Conservation (phyloP, 2,888 invertebrate genomes). For the Eristalis intricaria region DNA sequence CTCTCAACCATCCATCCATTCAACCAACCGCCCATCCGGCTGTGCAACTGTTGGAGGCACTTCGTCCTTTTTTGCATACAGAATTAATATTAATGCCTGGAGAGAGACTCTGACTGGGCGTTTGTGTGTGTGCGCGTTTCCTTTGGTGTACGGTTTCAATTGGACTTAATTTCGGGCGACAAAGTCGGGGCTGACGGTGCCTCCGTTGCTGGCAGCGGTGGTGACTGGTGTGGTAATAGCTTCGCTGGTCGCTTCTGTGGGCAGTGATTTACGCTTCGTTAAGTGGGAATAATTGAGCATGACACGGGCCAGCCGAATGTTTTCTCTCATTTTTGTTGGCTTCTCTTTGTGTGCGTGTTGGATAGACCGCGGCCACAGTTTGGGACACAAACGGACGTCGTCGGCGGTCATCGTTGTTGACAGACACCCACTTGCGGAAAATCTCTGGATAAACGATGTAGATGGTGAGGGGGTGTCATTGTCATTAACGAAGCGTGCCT, state of each 20-base stretch:
- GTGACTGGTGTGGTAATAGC: constrained; percentile 42
- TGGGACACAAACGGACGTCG: constrained; percentile 43
- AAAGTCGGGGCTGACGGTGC: constrained; percentile 15
- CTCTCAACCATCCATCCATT: background rate
- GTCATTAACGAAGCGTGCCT: constrained; percentile 36
- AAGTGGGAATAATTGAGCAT: constrained; percentile 71
- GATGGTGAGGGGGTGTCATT: background rate
- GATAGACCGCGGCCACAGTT: constrained; percentile 15
- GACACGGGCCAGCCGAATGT: constrained; percentile 60
- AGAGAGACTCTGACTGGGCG: background rate
- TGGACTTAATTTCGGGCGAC: constrained; percentile 54
- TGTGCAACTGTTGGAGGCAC: background rate
- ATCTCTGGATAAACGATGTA: background rate
- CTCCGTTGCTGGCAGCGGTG: constrained; percentile 8
- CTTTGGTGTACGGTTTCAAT: constrained; percentile 53
- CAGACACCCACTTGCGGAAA: constrained; percentile 38
- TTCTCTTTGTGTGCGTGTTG: constrained; percentile 4
- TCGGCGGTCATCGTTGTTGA: constrained; percentile 13
- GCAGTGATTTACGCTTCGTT: constrained; percentile 64
- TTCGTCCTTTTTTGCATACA: constrained; percentile 53
- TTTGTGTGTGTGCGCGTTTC: constrained; percentile 16
- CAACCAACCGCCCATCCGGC: background rate
- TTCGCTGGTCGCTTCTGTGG: constrained; percentile 45
- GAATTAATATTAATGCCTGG: constrained; percentile 59
- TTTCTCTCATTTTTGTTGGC: constrained; percentile 32